Conservation (phyloP, 1,140 invertebrate genomes). For the Amphibalanus amphitrite region DNA sequence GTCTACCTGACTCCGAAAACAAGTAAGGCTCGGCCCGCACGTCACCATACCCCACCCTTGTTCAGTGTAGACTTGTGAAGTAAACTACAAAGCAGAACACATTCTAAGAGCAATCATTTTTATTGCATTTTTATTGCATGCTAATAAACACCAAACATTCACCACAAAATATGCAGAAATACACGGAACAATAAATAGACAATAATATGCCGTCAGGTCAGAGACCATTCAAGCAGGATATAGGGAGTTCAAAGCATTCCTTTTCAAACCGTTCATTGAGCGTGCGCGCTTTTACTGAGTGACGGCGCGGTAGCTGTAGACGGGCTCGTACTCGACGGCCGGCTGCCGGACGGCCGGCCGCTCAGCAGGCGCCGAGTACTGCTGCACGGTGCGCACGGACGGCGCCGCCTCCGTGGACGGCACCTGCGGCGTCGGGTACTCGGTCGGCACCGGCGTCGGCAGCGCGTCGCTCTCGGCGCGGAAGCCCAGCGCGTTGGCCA, state of each 20-base stretch:
- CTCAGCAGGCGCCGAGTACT: neutral
- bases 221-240: no score
- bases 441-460: neutral
- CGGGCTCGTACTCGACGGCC: neutral
- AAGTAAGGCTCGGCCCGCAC: conserved; percentile 21
- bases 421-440: neutral
- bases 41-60: no score
- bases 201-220: no score
- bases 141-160: no score
- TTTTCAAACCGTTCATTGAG: no score
- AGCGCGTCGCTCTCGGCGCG: conserved; percentile 13
- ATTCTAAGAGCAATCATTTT: no score
- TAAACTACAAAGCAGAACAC: no score
- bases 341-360: neutral
- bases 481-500: conserved; percentile 29
- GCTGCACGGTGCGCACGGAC: neutral
- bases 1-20: conserved; percentile 96
- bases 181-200: no score
- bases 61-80: no score
- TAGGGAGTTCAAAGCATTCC: no score
- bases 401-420: neutral
- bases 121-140: no score
- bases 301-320: neutral
- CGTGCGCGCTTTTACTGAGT: neutral
- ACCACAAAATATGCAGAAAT: no score